phyloP scores from a whole-genome alignment of 2,888 invertebrate species.

The Petrolisthes cinctipes region DNA sequence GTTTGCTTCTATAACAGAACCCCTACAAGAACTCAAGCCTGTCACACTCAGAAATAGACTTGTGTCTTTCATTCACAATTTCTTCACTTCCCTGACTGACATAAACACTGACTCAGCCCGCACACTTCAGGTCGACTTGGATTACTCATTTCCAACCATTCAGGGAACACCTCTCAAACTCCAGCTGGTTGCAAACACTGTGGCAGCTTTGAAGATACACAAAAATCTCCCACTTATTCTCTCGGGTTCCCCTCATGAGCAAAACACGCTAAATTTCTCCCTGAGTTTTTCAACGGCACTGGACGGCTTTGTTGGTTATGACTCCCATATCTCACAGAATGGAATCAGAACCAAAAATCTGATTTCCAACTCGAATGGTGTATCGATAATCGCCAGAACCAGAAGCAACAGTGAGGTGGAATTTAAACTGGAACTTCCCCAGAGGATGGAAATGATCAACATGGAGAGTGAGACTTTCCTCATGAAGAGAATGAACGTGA shows the following conservation, averaged over 20 bases:
- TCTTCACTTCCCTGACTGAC: slow-evolving; percentile 15
- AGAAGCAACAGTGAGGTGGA: neutral
- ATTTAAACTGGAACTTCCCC: slow-evolving; percentile 28
- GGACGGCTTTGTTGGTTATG: slow-evolving; percentile 45
- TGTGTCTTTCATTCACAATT: slow-evolving; percentile 5
- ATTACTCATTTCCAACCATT: slow-evolving; percentile 50
- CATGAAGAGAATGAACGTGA: slow-evolving; percentile 16
- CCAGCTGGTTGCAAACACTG: slow-evolving; percentile 22
- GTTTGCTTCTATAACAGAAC: slow-evolving; percentile 25
- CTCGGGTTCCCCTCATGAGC: neutral
- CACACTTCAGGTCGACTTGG: slow-evolving; percentile 33
- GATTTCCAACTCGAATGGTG: slow-evolving; percentile 25
- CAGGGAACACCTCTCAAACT: slow-evolving; percentile 58
- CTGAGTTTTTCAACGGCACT: slow-evolving; percentile 32
- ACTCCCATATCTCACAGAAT: slow-evolving; percentile 26
- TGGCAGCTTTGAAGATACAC: slow-evolving; percentile 19
- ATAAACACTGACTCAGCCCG: slow-evolving; percentile 29
- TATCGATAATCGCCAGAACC: neutral
- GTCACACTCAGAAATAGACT: neutral
- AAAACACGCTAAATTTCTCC: slow-evolving; percentile 8
- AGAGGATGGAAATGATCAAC: slow-evolving; percentile 40
- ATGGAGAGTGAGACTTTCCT: slow-evolving; percentile 32
- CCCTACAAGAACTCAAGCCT: neutral
- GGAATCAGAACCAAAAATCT: slow-evolving; percentile 24
- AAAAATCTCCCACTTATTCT: slow-evolving; percentile 8